Conservation (phyloP, 92 coral and sea anemone genomes). For the Pocillopora grandis region DNA sequence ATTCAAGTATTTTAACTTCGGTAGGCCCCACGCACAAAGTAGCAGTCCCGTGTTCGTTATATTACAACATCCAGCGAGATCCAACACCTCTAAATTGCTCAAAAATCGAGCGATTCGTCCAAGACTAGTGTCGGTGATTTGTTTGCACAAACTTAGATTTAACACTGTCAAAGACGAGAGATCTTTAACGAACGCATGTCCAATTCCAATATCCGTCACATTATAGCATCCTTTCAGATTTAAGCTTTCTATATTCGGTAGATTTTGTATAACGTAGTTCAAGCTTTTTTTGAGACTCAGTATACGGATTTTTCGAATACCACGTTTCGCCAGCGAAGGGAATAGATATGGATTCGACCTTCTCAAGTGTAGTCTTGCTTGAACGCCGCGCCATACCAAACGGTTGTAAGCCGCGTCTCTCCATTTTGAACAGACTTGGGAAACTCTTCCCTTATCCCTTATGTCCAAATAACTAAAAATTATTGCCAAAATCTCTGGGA, state of each 20-base stretch:
- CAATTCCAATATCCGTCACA: constrained; percentile 96
- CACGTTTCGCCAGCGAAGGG: constrained; percentile 99
- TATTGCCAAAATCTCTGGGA: constrained; percentile 97
- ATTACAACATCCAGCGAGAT: constrained; percentile 99
- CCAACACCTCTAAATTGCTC: constrained; percentile 90
- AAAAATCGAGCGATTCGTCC: constrained; percentile 91
- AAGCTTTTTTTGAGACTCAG: constrained; percentile 92
- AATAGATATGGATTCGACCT: constrained; percentile 96
- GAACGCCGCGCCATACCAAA: constrained; percentile 96
- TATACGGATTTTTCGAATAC: constrained; percentile 97
- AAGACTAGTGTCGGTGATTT: constrained; percentile 96
- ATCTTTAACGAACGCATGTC: constrained; percentile 97
- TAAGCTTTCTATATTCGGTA: constrained; percentile 88
- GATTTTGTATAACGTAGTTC: constrained; percentile 88
- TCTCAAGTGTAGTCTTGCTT: constrained; percentile 97
- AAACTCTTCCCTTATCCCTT: constrained; percentile 96
- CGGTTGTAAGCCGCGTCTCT: constrained; percentile 95
- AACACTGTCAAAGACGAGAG: constrained; percentile 98
- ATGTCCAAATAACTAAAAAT: constrained; percentile 96
- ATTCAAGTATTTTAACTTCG: constrained; percentile 85
- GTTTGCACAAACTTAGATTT: constrained; percentile 99
- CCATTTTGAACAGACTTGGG: constrained; percentile 96
- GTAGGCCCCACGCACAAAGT: constrained; percentile 94
- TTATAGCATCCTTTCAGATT: constrained; percentile 97
- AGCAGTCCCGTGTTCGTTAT: constrained; percentile 93